Evolutionary conservation across 2,113 vertebrate genomes (phyloP).

Genomic region (Irena cyanogastra): DNA sequence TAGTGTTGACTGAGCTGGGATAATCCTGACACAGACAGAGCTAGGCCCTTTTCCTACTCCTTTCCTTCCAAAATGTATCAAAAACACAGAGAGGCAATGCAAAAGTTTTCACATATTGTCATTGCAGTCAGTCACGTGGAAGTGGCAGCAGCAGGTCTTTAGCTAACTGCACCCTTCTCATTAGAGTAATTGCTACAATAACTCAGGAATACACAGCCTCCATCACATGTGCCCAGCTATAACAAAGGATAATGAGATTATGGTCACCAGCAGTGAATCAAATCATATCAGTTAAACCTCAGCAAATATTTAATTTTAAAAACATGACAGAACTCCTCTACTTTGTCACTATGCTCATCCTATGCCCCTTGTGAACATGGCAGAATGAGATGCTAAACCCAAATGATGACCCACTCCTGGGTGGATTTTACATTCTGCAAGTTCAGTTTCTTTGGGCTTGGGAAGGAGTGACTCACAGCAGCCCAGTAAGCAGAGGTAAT

Average conservation of each 20-base stretch:
- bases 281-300: background rate
- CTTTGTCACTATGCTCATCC: background rate
- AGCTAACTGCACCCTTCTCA: background rate
- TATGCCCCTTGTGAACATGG: background rate
- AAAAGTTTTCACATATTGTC: background rate
- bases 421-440: background rate
- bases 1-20: background rate
- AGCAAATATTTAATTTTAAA: background rate
- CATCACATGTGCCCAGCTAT: background rate
- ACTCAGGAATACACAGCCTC: background rate
- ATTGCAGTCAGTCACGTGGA: background rate
- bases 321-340: background rate
- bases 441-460: background rate
- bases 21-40: background rate
- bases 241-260: background rate
- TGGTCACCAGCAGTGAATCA: background rate
- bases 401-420: background rate
- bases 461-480: slow-evolving; percentile 10
- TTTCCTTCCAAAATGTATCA: background rate
- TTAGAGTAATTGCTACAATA: background rate
- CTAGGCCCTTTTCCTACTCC: background rate
- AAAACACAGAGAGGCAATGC: background rate
- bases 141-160: background rate
- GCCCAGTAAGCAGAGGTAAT: background rate
- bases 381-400: background rate